Evolutionary conservation across 2,113 vertebrate genomes (phyloP).

Genomic region (Bucco capensis): DNA sequence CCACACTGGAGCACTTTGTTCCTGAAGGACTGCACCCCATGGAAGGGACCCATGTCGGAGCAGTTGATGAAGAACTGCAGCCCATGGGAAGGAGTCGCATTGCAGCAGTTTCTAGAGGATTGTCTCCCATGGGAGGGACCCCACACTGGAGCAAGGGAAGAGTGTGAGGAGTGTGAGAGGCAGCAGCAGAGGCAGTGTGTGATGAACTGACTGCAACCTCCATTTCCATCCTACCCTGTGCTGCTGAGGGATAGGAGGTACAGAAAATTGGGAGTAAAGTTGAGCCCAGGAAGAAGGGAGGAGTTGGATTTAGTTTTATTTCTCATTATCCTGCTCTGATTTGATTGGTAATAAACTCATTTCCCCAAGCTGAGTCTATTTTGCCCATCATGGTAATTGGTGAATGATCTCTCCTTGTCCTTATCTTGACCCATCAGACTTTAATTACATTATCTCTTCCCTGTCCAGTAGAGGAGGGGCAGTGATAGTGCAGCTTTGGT

Average conservation of each 20-base stretch:
- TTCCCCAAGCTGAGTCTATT: background rate
- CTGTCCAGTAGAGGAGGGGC: background rate
- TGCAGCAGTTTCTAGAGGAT: no score
- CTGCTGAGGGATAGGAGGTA: no score
- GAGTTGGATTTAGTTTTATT: background rate
- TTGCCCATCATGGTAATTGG: background rate
- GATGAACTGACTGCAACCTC: background rate
- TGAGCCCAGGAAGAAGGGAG: background rate
- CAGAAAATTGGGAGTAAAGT: background rate
- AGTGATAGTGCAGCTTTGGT: background rate
- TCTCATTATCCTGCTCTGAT: background rate
- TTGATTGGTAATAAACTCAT: background rate
- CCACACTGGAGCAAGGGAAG: background rate
- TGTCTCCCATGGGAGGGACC: no score
- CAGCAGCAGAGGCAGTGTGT: fast-evolving
- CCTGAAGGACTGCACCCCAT: no score
- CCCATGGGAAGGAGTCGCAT: no score
- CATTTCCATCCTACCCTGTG: background rate
- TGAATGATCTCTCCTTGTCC: background rate
- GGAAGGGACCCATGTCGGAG: no score
- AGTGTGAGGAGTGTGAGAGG: background rate
- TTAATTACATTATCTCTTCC: background rate
- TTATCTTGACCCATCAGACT: background rate
- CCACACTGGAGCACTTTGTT: no score
- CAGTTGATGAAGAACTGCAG: no score